Percentiles rank a stretch among this genome's conserved stretches.
Evolutionary conservation across 2,888 invertebrate species (phyloP).

Genomic region (Drosophila anomalata): DNA sequence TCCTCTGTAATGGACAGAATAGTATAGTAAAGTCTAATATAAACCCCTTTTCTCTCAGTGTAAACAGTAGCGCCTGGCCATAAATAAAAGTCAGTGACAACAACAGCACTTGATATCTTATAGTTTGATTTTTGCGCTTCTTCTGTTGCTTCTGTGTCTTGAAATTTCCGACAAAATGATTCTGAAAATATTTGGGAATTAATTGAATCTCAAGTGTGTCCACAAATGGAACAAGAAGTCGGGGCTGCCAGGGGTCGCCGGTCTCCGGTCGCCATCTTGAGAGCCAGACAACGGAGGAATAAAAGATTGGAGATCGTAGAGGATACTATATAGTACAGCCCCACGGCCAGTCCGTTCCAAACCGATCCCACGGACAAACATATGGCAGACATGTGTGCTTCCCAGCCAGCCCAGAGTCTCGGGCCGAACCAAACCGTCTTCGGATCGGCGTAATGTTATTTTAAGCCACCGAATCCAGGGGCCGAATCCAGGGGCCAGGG

Average conservation of each 20-base stretch:
- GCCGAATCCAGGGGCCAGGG: background rate
- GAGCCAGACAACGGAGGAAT: slow-evolving; percentile 1
- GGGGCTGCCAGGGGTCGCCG: slow-evolving; percentile 10
- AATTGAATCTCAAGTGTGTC: slow-evolving; percentile 80
- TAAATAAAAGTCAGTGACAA: slow-evolving; percentile 56
- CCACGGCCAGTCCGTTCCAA: slow-evolving; percentile 62
- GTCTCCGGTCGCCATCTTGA: slow-evolving; percentile 6
- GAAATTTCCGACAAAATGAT: slow-evolving; percentile 43
- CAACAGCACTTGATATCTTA: slow-evolving; percentile 37
- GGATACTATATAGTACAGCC: slow-evolving; percentile 38
- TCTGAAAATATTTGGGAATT: slow-evolving; percentile 73
- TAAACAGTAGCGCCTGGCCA: slow-evolving; percentile 46
- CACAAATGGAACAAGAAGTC: slow-evolving; percentile 70
- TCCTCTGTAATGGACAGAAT: too few species aligned
- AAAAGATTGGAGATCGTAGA: slow-evolving; percentile 40
- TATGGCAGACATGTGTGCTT: slow-evolving; percentile 70
- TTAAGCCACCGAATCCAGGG: slow-evolving; percentile 50
- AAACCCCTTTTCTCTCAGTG: background rate
- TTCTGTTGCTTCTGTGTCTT: background rate
- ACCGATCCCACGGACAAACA: slow-evolving; percentile 74
- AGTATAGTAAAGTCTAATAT: too few species aligned
- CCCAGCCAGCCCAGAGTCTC: slow-evolving; percentile 31
- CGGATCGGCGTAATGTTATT: slow-evolving; percentile 63
- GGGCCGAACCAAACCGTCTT: slow-evolving; percentile 11
- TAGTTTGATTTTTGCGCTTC: slow-evolving; percentile 25